Percentiles rank a stretch among this genome's conserved stretches.
Evolutionary conservation across 1,140 invertebrate genomes (phyloP).

Genomic region (Pseudomyrmex gracilis): DNA sequence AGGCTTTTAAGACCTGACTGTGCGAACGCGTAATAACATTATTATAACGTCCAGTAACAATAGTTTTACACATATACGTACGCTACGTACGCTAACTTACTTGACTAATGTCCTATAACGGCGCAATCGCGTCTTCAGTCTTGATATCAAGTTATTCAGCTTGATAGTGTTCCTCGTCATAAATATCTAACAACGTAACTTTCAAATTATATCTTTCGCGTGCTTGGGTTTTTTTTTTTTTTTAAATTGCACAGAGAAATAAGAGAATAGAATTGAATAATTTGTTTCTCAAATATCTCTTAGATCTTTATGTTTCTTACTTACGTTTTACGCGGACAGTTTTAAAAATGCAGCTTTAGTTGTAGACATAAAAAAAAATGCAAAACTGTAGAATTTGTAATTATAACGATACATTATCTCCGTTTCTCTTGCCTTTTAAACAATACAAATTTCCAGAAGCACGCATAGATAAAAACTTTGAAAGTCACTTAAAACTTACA

Average conservation of each 20-base stretch:
- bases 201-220: neutral
- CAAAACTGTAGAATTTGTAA: slow-evolving; percentile 15
- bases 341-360: neutral
- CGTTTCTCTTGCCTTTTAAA: neutral
- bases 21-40: neutral
- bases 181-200: neutral
- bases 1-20: no score
- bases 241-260: no score
- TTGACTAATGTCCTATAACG: slow-evolving; percentile 24
- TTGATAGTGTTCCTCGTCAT: neutral
- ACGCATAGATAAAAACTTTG: slow-evolving; percentile 1
- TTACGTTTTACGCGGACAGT: neutral
- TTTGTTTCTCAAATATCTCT: no score
- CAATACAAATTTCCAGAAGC: neutral
- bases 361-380: neutral
- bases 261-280: no score
- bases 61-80: neutral
- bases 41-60: neutral
- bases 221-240: neutral
- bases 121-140: slow-evolving; percentile 25
- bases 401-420: neutral
- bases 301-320: no score
- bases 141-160: slow-evolving; percentile 12
- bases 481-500: no score
- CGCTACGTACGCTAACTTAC: neutral